phyloP scores from a whole-genome alignment of 1,140 invertebrate species.

The Cydia fagiglandana region DNA sequence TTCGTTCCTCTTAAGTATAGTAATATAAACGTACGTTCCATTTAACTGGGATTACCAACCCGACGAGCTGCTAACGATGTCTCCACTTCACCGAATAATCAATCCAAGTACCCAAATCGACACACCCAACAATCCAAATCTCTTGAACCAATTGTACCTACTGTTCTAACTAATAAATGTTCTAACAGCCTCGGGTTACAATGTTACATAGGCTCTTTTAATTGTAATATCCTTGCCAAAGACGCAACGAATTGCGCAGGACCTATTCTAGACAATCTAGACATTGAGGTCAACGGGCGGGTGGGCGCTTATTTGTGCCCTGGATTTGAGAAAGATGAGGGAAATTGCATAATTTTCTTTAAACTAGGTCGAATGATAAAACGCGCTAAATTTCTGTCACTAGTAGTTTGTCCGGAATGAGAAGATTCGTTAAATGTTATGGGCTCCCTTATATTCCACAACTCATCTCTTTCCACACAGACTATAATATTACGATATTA shows the following conservation, averaged over 20 bases:
- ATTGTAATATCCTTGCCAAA: too few relatives aligned
- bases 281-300: constrained; percentile 1
- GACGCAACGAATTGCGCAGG: neutral
- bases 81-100: neutral
- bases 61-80: neutral
- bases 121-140: neutral
- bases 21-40: neutral
- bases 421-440: too few relatives aligned
- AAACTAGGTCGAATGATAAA: too few relatives aligned
- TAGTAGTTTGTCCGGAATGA: too few relatives aligned
- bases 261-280: neutral
- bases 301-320: neutral
- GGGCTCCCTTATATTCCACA: too few relatives aligned
- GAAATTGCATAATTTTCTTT: too few relatives aligned
- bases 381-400: too few relatives aligned
- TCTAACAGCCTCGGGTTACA: neutral
- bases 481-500: too few relatives aligned
- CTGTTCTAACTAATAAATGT: neutral
- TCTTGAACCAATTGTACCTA: neutral
- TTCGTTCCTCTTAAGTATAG: neutral
- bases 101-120: neutral
- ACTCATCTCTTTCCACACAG: too few relatives aligned
- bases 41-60: neutral
- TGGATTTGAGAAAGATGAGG: neutral
- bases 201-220: neutral